Evolutionary conservation across 2,888 invertebrate genomes (phyloP), one percentile per base, ranked within the genome.

Genomic region (Ichneumoninae sp.): DNA sequence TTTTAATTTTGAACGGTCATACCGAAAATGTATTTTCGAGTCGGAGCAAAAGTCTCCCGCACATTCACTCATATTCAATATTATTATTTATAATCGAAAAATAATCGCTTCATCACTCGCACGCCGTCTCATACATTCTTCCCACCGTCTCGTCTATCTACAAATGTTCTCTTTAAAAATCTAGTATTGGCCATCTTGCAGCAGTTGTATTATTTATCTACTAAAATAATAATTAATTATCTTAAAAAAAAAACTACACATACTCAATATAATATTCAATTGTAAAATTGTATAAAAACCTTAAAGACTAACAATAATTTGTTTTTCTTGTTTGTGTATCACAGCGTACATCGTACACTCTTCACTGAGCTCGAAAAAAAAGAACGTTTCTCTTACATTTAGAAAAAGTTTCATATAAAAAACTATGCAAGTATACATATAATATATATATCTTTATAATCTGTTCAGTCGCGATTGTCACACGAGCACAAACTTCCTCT

Each of bases 171-270:
- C 16, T 80, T 90, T 91, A 89, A 87, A 88, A 87, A 76, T 86
- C 89, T 92, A 93, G 86, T 92, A 92, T 92, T 92, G 92, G 92
- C 91, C 91, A 89, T 90, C 86, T 82, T 85, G 83, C 80, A 83
- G 79, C 82, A 78, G 72, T 82, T 85, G 16, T 44, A 74, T 40
- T 44, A 47, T n/a, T 40, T 80, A 65, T 72, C 60, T 19, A 71
- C 52, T 77, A 82, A 52, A 75, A 70, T 65, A 69, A 74, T 75
- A 22, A 54, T 60, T 71, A 72, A 57, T 72, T 47, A 57, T 72
- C 62, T 50, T 65, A 76, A 57, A 76, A 52, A 54, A 26, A 57
- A 19, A 81, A 52, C 40, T 44, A 62, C 72, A 81, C 76, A 68
- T 76, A 78, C 62, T 75, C 50, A 74, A 74, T 69, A 82, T 81